Evolutionary conservation across 2,113 vertebrate genomes (phyloP), one percentile per base, ranked within the genome.

Genomic region (Rhea pennata): DNA sequence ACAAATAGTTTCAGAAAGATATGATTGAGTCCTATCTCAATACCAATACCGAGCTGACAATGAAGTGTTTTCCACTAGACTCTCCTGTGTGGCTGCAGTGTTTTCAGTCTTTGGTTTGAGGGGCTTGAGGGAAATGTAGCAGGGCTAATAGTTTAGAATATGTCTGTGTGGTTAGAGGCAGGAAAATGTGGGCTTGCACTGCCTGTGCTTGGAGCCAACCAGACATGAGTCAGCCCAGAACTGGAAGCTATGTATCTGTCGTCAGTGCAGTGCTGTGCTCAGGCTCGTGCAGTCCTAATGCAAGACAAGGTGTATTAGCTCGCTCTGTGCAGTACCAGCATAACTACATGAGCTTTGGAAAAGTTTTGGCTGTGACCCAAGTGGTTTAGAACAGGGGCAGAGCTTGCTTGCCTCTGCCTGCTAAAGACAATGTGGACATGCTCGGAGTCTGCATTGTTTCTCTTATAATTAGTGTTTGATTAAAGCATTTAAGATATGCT

Each of bases 181-280:
- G 85, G 65, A 73, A 39, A 67, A 39, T 1, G 12, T 26, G 51
- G 29, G 75, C 69, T 61, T 27, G 70, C 13, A 0, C 61, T 56
- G 92, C 73, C 1, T 2, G 36, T 10, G 46, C 31, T 82, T 9
- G 51, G 76, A 72, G 93, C 81, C 86, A 89, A 42, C 61, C 87
- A 97, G 95, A 95, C 95, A 20, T 96, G 95, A 96, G 64, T 96
- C 96, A 97, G 87, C 40, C 75, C 67, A 48, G 90, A 89, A 61
- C 87, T 90, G 92, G 95, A 93, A 88, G 87, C 82, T 3, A 40
- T 54, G 82, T 53, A 95, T 90, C 92, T 94, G 92, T 90, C 4
- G 4, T 84, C 93, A 94, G 75, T 23, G 75, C 67, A 7, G 65
- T 24, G 67, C 80, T 87, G 76, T 67, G 69, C 88, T 86, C 85